Conservation (phyloP, 2,113 vertebrate species). For the Psilopsiagon aurifrons region DNA sequence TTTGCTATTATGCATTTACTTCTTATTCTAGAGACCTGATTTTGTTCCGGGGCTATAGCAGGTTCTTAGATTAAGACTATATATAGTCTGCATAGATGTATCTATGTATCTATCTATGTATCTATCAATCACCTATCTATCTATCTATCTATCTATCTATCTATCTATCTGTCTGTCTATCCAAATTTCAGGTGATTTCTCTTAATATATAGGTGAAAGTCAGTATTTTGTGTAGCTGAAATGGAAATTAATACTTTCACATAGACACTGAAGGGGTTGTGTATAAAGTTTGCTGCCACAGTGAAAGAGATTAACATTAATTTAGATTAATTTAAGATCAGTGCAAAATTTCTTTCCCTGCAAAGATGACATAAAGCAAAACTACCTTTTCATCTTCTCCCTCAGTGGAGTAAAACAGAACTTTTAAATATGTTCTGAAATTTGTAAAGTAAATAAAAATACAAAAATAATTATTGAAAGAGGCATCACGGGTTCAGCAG, state of each 20-base stretch:
- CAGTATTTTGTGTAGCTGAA: not conserved
- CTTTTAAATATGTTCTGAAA: not conserved
- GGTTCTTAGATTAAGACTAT: not conserved
- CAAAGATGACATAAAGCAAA: not conserved
- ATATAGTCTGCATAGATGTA: not conserved
- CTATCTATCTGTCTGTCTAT: not conserved
- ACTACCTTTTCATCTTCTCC: not conserved
- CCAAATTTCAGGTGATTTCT: not conserved
- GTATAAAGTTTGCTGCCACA: not conserved
- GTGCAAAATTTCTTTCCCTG: not conserved
- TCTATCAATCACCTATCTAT: no score
- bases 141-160: no score
- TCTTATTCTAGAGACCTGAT: not conserved
- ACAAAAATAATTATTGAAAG: fast-evolving
- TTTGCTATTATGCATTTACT: not conserved
- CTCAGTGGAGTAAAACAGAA: not conserved
- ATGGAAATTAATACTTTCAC: not conserved
- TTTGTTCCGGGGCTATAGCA: not conserved
- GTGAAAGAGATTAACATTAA: not conserved
- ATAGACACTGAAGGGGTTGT: not conserved
- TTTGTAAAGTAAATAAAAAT: not conserved
- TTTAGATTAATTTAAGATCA: not conserved
- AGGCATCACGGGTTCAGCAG: no score
- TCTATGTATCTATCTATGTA: no score
- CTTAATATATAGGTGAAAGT: not conserved